Evolutionary conservation across 2,888 invertebrate species (phyloP).

Genomic region (Drosophila neutralis): DNA sequence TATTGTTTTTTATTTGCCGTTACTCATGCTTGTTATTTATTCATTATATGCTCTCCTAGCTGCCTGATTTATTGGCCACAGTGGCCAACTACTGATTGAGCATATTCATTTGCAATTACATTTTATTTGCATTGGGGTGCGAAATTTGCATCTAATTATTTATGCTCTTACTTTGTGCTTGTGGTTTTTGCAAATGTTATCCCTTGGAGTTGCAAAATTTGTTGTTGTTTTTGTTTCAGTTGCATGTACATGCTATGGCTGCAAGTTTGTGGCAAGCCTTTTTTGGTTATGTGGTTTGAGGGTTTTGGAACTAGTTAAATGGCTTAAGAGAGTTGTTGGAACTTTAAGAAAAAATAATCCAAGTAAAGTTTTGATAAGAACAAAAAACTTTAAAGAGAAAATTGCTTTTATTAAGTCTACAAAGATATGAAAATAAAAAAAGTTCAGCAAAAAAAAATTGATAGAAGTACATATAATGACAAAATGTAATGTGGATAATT

Average conservation of each 20-base stretch:
- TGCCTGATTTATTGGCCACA: constrained; percentile 61
- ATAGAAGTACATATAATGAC: neutral
- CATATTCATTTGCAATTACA: constrained; percentile 49
- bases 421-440: neutral
- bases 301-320: neutral
- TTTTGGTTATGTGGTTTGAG: constrained; percentile 10
- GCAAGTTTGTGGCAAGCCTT: constrained; percentile 31
- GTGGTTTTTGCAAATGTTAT: constrained; percentile 35
- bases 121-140: constrained; percentile 57
- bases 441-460: neutral
- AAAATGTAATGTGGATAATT: neutral
- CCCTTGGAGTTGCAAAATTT: constrained; percentile 20
- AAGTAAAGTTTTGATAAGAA: neutral
- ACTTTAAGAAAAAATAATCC: neutral
- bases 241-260: constrained; percentile 6
- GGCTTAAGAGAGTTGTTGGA: neutral
- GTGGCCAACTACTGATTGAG: neutral
- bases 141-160: constrained; percentile 66
- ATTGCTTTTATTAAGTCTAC: neutral
- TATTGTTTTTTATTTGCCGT: constrained; percentile 12
- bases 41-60: constrained; percentile 50
- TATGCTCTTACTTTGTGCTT: constrained; percentile 13
- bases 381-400: neutral
- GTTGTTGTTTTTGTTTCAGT: constrained; percentile 11
- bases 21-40: constrained; percentile 68